phyloP scores from a whole-genome alignment of 2,888 invertebrate genomes.

The Oscheius sp. region DNA sequence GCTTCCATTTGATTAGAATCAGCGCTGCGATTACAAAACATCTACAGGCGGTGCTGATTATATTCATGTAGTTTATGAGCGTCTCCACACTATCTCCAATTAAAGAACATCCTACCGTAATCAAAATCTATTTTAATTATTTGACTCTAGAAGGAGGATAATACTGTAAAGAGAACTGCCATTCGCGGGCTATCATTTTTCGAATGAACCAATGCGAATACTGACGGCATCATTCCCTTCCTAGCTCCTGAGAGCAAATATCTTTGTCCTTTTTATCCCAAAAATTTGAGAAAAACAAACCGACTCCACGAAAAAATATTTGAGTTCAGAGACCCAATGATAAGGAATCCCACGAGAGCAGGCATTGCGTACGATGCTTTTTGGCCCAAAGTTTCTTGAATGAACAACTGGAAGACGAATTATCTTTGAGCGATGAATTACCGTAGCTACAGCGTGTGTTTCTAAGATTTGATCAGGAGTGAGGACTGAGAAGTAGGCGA shows the following conservation, averaged over 20 bases:
- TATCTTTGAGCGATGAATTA: no score
- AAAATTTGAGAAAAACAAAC: no score
- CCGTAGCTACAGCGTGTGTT: no score
- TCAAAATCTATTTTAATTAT: slow-evolving; percentile 42
- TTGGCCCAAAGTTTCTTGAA: slow-evolving; percentile 45
- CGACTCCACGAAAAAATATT: slow-evolving; percentile 53
- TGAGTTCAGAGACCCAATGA: slow-evolving; percentile 50
- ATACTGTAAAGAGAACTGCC: slow-evolving; percentile 46
- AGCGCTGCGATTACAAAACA: slow-evolving; percentile 40
- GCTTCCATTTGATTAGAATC: slow-evolving; percentile 48
- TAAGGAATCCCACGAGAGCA: slow-evolving; percentile 46
- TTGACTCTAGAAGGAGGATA: neutral
- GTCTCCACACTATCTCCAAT: slow-evolving; percentile 47
- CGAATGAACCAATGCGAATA: slow-evolving; percentile 46
- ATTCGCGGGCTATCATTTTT: slow-evolving; percentile 52
- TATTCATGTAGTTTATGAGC: slow-evolving; percentile 48
- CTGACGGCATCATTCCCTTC: slow-evolving; percentile 53
- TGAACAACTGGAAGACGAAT: slow-evolving; percentile 51
- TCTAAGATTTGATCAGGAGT: slow-evolving; percentile 49
- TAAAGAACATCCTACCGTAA: slow-evolving; percentile 44
- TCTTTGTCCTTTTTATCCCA: slow-evolving; percentile 18
- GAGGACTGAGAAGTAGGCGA: slow-evolving; percentile 50
- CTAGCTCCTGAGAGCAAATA: slow-evolving; percentile 51
- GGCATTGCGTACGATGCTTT: slow-evolving; percentile 45
- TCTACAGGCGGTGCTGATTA: slow-evolving; percentile 39